Conservation (phyloP, 2,888 invertebrate genomes). For the Xanthorhoe spadicearia region DNA sequence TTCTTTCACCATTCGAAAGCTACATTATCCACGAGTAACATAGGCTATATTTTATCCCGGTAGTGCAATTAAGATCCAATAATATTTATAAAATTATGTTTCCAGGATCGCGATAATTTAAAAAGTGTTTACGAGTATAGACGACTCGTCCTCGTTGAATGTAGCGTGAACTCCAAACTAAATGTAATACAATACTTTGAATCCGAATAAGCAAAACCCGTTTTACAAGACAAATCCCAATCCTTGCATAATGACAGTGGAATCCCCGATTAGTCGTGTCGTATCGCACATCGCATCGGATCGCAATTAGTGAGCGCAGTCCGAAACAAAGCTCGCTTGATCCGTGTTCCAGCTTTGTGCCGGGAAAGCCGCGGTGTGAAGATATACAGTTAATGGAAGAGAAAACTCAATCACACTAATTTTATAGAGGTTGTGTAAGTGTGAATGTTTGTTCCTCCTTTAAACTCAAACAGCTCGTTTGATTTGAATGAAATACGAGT, state of each 20-base stretch:
- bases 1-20: too few species aligned
- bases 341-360: constrained; percentile 76
- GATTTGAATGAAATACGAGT: too few species aligned
- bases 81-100: too few species aligned
- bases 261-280: constrained; percentile 44
- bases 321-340: constrained; percentile 73
- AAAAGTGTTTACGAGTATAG: too few species aligned
- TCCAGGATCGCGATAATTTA: too few species aligned
- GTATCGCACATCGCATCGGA: constrained; percentile 58
- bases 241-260: constrained; percentile 39
- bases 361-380: constrained; percentile 68
- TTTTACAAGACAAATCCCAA: constrained; percentile 33
- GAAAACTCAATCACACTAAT: neutral
- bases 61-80: too few species aligned
- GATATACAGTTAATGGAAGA: constrained; percentile 22
- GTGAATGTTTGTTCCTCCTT: too few species aligned
- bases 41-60: too few species aligned
- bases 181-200: neutral
- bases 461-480: too few species aligned
- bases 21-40: too few species aligned
- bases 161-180: neutral
- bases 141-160: too few species aligned
- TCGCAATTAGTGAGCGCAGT: constrained; percentile 76
- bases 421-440: too few species aligned
- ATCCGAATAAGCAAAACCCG: neutral